phyloP scores from a whole-genome alignment of 2,888 invertebrate species.

The Ectemnius cavifrons region DNA sequence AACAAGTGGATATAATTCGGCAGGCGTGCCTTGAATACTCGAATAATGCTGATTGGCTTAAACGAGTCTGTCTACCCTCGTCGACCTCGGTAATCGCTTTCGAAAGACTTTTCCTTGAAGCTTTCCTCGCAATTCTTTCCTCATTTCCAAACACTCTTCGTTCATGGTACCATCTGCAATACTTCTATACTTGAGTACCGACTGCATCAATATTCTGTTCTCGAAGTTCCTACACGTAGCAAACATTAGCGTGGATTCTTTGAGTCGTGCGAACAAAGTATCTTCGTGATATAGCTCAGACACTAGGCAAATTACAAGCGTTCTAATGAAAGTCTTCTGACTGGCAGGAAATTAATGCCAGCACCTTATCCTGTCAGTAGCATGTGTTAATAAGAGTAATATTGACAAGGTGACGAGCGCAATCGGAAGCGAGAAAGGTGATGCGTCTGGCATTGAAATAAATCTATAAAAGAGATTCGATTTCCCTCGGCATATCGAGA shows the following conservation, averaged over 20 bases:
- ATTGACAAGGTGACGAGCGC: not conserved
- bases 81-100: not conserved
- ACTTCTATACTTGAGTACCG: too few species aligned
- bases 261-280: too few species aligned
- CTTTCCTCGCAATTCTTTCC: not conserved
- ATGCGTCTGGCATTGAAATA: too few species aligned
- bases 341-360: not conserved
- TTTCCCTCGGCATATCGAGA: not conserved
- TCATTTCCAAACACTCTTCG: too few species aligned
- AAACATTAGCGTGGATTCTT: too few species aligned
- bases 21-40: conserved; percentile 13
- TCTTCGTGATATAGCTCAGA: too few species aligned
- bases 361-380: not conserved
- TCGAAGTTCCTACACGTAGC: too few species aligned
- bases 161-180: too few species aligned
- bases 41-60: conserved; percentile 32
- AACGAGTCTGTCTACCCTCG: not conserved
- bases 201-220: too few species aligned
- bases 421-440: too few species aligned
- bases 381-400: not conserved
- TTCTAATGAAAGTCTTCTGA: not conserved
- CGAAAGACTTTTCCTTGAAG: not conserved
- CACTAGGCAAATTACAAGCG: conserved; percentile 5
- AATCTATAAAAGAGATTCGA: conserved; percentile 11
- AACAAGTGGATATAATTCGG: too few species aligned